Base-by-base conservation (phyloP, 2,888 invertebrate genomes). In the Eudemis profundana region DNA sequence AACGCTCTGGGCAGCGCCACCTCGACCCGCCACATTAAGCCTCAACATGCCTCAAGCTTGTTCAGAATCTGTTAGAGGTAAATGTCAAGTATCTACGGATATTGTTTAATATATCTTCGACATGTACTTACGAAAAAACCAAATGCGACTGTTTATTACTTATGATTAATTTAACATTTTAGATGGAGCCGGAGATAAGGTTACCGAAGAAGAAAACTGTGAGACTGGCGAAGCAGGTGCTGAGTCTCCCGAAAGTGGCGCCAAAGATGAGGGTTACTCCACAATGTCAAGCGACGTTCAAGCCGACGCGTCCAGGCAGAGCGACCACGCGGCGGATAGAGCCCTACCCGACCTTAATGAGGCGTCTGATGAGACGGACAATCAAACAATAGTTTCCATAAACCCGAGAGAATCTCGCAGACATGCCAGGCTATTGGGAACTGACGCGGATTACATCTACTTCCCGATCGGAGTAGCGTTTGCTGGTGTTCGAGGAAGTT, bases 201-300 rank as follows among this genome's bases (percentile, higher is more conserved):
- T 76, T 14, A 82, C 81, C 44, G 90, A 89, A 72, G 92, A 91
- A 73, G 92, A 90, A 71, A 87, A 77, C 54, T 85, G 88, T 0
- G 94, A 94, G 65, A 94, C 93, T 62, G 94, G 95, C 68, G 95
- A 95, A 75, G 95, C 94, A 27, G 95, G 95, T 12, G 95, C 94
- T 71, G 95, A 96, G 81, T 95, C 95, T 68, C 95, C 95, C 0
- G 95, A 95, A 77, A 95, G 95, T 74, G 95, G 95, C 44, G 95
- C 95, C 72, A 93, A 96, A 72, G 96, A 96, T 89, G 96, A 96
- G 82, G 96, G 96, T 15, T 96, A 96, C 85, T 96, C 96, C 67
- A 96, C 96, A 3, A 96, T 96, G 96, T 96, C 96, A 10, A 96
- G 96, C 69, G 96, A 96, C 79, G 95, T 96, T 0, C 96, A 96